These are phyloP conservation scores for Teleiodes luculella DNA, from an alignment of 2,888 invertebrate species.

Conservation along the genomic window DNA sequence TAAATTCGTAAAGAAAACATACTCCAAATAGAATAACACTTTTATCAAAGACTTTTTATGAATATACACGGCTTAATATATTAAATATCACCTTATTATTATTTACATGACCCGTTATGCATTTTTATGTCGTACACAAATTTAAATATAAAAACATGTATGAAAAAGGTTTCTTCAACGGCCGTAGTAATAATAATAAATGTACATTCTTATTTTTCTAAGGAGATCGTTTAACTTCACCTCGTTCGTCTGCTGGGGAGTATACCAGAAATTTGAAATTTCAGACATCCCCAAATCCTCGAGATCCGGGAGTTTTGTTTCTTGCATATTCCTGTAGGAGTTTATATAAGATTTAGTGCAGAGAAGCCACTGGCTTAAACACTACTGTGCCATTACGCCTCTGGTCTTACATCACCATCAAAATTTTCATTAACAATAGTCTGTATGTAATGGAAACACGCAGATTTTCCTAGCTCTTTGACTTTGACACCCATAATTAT, in stretches of 20 bases:
- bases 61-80: neutral
- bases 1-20: no score
- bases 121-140: neutral
- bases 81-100: neutral
- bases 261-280: neutral
- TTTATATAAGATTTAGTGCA: no score
- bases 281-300: neutral
- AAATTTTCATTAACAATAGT: no score
- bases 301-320: neutral
- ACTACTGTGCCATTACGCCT: no score
- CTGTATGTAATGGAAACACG: no score
- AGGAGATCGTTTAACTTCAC: neutral
- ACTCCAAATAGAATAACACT: neutral
- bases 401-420: no score
- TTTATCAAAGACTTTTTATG: neutral
- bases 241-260: neutral
- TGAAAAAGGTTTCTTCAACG: neutral
- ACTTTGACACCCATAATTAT: no score
- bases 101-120: neutral
- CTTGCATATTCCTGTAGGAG: neutral
- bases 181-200: slow-evolving; percentile 3
- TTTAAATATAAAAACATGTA: neutral
- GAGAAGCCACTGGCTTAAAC: no score
- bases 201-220: slow-evolving; percentile 1
- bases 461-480: no score